Evolutionary conservation across 1,140 invertebrate genomes (phyloP).

Genomic region (Colletes gigas): DNA sequence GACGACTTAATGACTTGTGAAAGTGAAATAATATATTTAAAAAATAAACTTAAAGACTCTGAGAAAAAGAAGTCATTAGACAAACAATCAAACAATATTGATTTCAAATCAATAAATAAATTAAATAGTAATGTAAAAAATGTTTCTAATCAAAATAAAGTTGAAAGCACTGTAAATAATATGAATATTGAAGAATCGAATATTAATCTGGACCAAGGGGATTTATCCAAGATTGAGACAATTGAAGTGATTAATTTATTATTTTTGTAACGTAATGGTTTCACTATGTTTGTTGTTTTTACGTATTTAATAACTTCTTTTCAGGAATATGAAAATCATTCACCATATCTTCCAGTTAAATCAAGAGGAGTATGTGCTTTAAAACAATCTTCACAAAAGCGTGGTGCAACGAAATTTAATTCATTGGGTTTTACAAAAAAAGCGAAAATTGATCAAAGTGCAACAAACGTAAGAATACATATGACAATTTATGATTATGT

Average conservation of each 20-base stretch:
- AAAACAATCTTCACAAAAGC: slow-evolving; percentile 15
- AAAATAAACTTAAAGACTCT: slow-evolving; percentile 34
- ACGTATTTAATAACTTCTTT: slow-evolving; percentile 14
- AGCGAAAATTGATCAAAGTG: slow-evolving; percentile 19
- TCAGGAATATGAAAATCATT: slow-evolving; percentile 48
- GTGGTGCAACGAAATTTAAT: not conserved
- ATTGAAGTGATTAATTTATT: slow-evolving; percentile 22
- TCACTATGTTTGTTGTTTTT: not conserved
- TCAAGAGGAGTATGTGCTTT: slow-evolving; percentile 47
- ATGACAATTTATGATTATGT: not conserved
- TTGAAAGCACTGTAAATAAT: not conserved
- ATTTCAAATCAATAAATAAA: not conserved
- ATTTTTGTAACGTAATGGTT: slow-evolving; percentile 3
- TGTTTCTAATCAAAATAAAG: not conserved
- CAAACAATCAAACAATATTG: not conserved
- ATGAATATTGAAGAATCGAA: not conserved
- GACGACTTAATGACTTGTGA: slow-evolving; percentile 58
- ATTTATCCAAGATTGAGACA: not conserved
- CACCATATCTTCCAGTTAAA: slow-evolving; percentile 58
- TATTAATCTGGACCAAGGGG: not conserved
- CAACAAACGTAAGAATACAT: not conserved
- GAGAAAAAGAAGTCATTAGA: not conserved
- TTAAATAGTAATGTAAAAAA: too few species aligned
- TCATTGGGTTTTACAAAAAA: slow-evolving; percentile 54
- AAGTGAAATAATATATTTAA: slow-evolving; percentile 56